phyloP scores from a whole-genome alignment of 2,888 invertebrate genomes.

The Penaeus monodon region DNA sequence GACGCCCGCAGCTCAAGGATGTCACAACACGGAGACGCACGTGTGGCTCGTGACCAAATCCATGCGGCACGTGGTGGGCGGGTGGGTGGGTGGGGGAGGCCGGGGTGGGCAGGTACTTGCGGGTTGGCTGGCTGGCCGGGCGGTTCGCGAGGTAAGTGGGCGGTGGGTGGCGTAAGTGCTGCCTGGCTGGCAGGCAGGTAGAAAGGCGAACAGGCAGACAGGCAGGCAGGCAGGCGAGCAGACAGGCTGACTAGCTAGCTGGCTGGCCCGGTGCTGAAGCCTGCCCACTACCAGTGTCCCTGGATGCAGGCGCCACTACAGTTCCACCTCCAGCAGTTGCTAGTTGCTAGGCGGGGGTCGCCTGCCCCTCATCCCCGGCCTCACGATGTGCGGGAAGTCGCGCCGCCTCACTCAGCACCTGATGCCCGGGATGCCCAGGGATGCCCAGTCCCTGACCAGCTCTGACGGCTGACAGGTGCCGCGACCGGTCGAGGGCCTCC shows the following conservation, averaged over 20 bases:
- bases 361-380: slow-evolving; percentile 18
- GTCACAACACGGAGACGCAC: too few species aligned
- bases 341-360: slow-evolving; percentile 30
- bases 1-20: neutral
- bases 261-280: slow-evolving; percentile 1
- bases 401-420: neutral
- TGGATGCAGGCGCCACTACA: slow-evolving; percentile 4
- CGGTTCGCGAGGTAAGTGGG: neutral
- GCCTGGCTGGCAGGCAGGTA: slow-evolving; percentile 6
- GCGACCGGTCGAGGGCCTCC: too few species aligned
- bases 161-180: neutral
- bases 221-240: neutral
- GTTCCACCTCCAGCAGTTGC: slow-evolving; percentile 24
- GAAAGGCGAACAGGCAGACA: neutral
- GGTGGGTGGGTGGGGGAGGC: neutral
- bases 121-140: slow-evolving; percentile 5
- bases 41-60: neutral
- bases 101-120: slow-evolving; percentile 1
- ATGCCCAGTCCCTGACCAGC: neutral
- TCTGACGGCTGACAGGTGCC: too few species aligned
- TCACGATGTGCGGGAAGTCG: neutral
- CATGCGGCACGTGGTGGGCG: slow-evolving; percentile 13
- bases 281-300: slow-evolving; percentile 27
- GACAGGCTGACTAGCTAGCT: neutral
- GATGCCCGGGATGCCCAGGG: slow-evolving; percentile 10